Conservation (phyloP, 1,140 invertebrate species). For the Anastrepha obliqua region DNA sequence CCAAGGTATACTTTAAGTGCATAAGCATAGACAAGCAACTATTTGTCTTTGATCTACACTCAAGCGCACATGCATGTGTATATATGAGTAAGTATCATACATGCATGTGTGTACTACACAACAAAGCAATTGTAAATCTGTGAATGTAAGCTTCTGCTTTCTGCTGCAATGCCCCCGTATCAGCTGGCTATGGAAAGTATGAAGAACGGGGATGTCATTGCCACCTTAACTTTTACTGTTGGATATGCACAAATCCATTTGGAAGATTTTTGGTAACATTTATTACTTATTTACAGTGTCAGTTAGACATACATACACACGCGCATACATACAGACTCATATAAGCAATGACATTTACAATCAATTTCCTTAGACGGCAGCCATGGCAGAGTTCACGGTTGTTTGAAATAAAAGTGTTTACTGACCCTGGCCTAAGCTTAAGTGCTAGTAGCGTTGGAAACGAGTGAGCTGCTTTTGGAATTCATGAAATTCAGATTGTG, state of each 20-base stretch:
- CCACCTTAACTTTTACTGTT: neutral
- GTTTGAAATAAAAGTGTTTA: slow-evolving; percentile 12
- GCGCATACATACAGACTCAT: no score
- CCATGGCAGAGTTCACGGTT: slow-evolving; percentile 26
- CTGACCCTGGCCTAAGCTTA: slow-evolving; percentile 29
- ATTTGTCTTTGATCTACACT: slow-evolving; percentile 30
- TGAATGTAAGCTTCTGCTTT: neutral
- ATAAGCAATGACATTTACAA: slow-evolving; percentile 34
- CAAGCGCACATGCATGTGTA: neutral
- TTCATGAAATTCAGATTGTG: neutral
- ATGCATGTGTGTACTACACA: no score
- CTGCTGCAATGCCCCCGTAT: neutral
- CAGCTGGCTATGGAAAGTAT: neutral
- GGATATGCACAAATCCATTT: neutral
- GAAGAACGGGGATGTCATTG: neutral
- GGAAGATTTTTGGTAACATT: neutral
- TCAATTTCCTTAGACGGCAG: slow-evolving; percentile 32
- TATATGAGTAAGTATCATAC: neutral
- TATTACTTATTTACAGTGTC: neutral
- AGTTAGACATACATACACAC: no score
- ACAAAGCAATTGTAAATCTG: neutral
- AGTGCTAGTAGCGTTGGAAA: slow-evolving; percentile 7
- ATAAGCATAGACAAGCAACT: neutral
- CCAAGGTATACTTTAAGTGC: neutral
- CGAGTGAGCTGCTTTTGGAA: neutral